A percentile compares a stretch with the other conserved stretches of the same genome.
Evolutionary conservation across 2,797 vertebrate genomes (phyloP).

Genomic region (Acanthurus leucopareius): DNA sequence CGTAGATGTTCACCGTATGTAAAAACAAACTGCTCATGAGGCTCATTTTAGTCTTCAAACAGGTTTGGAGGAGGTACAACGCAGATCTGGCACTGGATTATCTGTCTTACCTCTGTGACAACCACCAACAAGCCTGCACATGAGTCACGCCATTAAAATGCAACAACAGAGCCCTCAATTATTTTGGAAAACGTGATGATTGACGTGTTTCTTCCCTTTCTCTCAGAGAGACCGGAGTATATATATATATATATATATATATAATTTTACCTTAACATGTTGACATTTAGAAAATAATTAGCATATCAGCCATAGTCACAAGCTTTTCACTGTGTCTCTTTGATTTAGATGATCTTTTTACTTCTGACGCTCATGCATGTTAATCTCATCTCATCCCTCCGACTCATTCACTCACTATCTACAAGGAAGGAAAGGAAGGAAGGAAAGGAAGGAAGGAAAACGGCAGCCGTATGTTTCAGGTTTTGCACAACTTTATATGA

Average conservation of each 20-base stretch:
- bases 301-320: constrained; percentile 75
- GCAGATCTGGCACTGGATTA: constrained; percentile 29
- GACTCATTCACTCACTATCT: constrained; percentile 53
- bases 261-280: constrained; percentile 77
- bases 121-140: constrained; percentile 38
- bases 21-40: constrained; percentile 20
- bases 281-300: constrained; percentile 83
- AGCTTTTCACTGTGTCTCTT: constrained; percentile 66
- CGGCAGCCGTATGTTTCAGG: constrained; percentile 20
- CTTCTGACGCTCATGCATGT: constrained; percentile 60
- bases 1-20: constrained; percentile 30
- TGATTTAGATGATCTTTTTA: constrained; percentile 70
- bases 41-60: constrained; percentile 22
- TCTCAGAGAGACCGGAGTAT: constrained; percentile 42
- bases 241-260: constrained; percentile 61
- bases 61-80: constrained; percentile 38
- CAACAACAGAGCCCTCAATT: constrained; percentile 64
- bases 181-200: constrained; percentile 58
- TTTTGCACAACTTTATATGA: constrained; percentile 33
- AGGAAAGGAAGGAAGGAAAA: constrained; percentile 57
- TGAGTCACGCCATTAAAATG: constrained; percentile 67
- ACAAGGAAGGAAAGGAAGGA: no score
- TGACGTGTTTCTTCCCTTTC: constrained; percentile 70
- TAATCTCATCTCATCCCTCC: constrained; percentile 62
- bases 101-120: constrained; percentile 52